Conservation (phyloP, 2,888 invertebrate species). For the Tridacna gigas region DNA sequence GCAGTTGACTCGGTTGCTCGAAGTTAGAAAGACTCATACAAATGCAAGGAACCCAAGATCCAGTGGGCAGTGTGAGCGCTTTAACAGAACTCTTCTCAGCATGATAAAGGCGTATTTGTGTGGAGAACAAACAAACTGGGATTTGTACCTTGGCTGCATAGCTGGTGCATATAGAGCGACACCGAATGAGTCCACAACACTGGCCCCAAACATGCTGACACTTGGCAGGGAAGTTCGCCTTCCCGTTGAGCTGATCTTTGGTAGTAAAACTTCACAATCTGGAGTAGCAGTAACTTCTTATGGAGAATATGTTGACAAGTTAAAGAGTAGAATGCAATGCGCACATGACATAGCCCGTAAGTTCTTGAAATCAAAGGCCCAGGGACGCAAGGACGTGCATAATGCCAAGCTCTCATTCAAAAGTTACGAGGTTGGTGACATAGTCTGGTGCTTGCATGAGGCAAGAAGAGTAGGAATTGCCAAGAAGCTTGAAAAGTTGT, state of each 20-base stretch:
- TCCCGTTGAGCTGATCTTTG: slow-evolving; percentile 39
- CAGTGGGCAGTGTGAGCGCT: slow-evolving; percentile 59
- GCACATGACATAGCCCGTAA: neutral
- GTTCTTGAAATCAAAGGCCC: neutral
- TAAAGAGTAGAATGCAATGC: neutral
- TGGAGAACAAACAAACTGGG: slow-evolving; percentile 56
- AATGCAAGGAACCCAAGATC: neutral
- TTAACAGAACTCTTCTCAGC: no score
- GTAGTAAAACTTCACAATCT: no score
- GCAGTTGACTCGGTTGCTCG: neutral
- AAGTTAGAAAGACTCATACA: neutral
- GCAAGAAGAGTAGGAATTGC: no score
- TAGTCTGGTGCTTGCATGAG: no score
- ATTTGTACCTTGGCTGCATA: slow-evolving; percentile 43
- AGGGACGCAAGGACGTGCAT: neutral
- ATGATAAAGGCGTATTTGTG: no score
- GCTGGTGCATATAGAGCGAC: slow-evolving; percentile 57
- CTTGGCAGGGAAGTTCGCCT: slow-evolving; percentile 48
- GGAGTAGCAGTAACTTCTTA: no score
- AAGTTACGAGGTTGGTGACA: no score
- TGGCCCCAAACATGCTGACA: slow-evolving; percentile 53
- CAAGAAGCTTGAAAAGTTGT: neutral
- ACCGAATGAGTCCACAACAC: slow-evolving; percentile 43
- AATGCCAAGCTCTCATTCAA: no score
- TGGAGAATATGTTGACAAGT: no score